Conservation (phyloP, 2,888 invertebrate genomes). For the Drosophila multiciliata region DNA sequence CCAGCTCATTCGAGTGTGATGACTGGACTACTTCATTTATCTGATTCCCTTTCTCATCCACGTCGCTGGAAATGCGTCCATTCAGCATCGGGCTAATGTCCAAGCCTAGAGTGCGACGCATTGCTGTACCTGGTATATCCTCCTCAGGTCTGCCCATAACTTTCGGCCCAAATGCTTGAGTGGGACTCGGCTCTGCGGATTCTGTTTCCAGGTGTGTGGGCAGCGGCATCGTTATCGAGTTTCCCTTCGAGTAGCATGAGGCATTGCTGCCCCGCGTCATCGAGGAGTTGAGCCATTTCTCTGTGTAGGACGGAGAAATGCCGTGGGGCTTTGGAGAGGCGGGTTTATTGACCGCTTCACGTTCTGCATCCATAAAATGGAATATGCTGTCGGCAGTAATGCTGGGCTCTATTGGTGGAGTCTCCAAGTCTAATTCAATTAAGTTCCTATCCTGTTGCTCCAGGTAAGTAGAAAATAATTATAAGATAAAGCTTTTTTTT, state of each 20-base stretch:
- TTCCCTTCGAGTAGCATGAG: conserved; percentile 56
- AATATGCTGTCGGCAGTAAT: conserved; percentile 63
- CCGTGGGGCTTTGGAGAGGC: conserved; percentile 38
- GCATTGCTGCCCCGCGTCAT: conserved; percentile 55
- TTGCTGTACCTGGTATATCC: conserved; percentile 84
- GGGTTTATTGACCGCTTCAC: conserved; percentile 42
- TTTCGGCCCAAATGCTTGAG: conserved; percentile 86
- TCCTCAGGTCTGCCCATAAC: conserved; percentile 81
- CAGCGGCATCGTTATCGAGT: conserved; percentile 69
- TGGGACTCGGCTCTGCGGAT: conserved; percentile 83
- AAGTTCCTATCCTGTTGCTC: conserved; percentile 62
- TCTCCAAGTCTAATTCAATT: conserved; percentile 51
- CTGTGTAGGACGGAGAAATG: conserved; percentile 64
- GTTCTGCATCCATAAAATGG: conserved; percentile 59
- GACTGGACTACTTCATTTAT: conserved; percentile 63
- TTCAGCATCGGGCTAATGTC: conserved; percentile 69
- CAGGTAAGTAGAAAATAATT: background rate
- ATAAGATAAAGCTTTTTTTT: background rate
- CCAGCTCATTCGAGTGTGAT: conserved; percentile 70
- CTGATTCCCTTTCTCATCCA: conserved; percentile 44
- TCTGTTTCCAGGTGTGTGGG: conserved; percentile 82
- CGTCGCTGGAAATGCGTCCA: conserved; percentile 21
- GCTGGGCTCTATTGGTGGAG: conserved; percentile 19
- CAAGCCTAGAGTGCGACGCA: conserved; percentile 79
- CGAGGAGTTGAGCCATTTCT: conserved; percentile 78